A percentile compares a stretch with the other conserved stretches of the same genome.
phyloP scores from a whole-genome alignment of 2,113 vertebrate genomes.

The Oncorhynchus keta region DNA sequence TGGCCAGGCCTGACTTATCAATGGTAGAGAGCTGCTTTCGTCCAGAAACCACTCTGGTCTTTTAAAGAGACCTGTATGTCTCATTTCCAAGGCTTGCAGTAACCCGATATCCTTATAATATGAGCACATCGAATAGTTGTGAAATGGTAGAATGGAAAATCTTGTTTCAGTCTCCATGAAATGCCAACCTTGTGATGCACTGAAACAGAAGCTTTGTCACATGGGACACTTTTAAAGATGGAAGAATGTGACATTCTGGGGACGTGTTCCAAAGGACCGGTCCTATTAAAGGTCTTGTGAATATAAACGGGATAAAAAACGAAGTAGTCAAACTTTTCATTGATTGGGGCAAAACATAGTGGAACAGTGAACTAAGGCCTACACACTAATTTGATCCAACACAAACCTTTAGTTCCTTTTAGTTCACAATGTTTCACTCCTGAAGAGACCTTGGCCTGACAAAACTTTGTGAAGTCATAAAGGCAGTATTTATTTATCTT shows the following conservation, averaged over 20 bases:
- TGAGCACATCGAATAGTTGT: conserved; percentile 32
- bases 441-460: too few species aligned
- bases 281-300: conserved; percentile 36
- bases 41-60: conserved; percentile 9
- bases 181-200: conserved; percentile 23
- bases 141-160: conserved; percentile 44
- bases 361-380: too few species aligned
- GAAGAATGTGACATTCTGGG: neutral
- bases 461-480: too few species aligned
- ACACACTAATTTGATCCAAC: too few species aligned
- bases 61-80: conserved; percentile 25
- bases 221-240: neutral
- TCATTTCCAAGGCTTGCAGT: conserved; percentile 30
- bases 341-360: too few species aligned
- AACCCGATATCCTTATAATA: conserved; percentile 42
- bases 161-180: conserved; percentile 29
- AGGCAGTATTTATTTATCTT: too few species aligned
- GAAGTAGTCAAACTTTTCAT: too few species aligned
- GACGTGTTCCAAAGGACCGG: neutral
- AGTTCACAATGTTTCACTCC: too few species aligned
- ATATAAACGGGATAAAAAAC: conserved; percentile 16
- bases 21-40: conserved; percentile 24
- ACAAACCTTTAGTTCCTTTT: too few species aligned
- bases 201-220: conserved; percentile 31
- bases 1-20: conserved; percentile 27